phyloP scores from a whole-genome alignment of 35 echinoderm and acorn worm species.

The Diadema setosum region DNA sequence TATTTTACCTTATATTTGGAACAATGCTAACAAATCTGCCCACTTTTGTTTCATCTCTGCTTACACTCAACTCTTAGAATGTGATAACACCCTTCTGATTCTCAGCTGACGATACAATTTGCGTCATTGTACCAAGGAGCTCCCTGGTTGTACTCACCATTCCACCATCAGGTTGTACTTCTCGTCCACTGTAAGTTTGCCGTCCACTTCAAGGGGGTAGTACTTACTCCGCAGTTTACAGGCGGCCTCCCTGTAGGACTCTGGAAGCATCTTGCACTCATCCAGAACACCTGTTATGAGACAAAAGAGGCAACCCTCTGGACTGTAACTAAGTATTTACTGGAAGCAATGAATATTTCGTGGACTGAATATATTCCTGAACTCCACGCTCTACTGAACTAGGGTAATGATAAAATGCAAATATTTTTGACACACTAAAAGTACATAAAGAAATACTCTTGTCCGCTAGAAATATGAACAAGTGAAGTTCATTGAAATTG shows the following conservation, averaged over 20 bases:
- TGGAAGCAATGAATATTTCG: neutral
- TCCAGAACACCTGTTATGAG: conserved; percentile 74
- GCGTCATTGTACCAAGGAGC: conserved; percentile 29
- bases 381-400: neutral
- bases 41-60: no score
- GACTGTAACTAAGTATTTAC: neutral
- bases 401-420: neutral
- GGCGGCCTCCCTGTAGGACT: conserved; percentile 62
- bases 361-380: neutral
- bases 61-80: no score
- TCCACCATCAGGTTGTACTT: conserved; percentile 83
- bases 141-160: conserved; percentile 53
- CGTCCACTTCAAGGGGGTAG: conserved; percentile 81
- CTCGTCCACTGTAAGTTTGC: conserved; percentile 43
- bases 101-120: neutral
- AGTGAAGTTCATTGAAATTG: no score
- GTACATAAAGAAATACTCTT: no score
- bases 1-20: no score
- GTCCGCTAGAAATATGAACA: no score
- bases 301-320: neutral
- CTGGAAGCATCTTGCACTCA: conserved; percentile 51
- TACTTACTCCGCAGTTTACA: conserved; percentile 58
- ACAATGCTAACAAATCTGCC: no score
- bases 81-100: no score
- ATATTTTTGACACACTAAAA: no score